Evolutionary conservation across 2,888 invertebrate genomes (phyloP).

Genomic region (Eucriotettix oculatus): DNA sequence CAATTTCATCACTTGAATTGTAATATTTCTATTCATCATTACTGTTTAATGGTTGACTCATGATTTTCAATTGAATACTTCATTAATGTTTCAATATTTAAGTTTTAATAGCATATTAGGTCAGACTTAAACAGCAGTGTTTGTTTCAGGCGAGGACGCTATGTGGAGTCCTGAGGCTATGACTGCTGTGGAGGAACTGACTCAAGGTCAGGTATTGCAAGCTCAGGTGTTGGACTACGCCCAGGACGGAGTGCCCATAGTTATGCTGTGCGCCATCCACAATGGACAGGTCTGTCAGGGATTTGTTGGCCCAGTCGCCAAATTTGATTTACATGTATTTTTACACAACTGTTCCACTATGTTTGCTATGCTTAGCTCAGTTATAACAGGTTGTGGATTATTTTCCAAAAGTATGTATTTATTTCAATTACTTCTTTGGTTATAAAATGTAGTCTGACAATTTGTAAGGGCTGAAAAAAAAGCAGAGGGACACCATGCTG

Average conservation of each 20-base stretch:
- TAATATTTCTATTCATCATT: too few species aligned
- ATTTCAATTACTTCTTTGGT: too few species aligned
- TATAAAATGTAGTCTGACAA: too few species aligned
- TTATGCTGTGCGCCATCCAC: constrained; percentile 62
- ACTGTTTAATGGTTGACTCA: too few species aligned
- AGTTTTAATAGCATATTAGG: not conserved
- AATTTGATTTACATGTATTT: not conserved
- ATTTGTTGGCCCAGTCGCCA: constrained; percentile 8
- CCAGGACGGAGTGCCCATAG: constrained; percentile 59
- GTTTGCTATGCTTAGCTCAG: not conserved
- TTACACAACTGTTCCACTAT: not conserved
- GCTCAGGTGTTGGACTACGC: constrained; percentile 78
- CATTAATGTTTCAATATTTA: not conserved
- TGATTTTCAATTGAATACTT: not conserved
- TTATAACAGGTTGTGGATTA: too few species aligned
- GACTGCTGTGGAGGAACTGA: constrained; percentile 59
- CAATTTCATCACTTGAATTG: too few species aligned
- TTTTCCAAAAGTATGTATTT: too few species aligned
- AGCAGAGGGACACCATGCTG: too few species aligned
- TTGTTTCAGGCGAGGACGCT: constrained; percentile 23
- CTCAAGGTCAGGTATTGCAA: constrained; percentile 67
- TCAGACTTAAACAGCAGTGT: not conserved
- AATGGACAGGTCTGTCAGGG: constrained; percentile 44
- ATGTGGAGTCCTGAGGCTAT: constrained; percentile 62
- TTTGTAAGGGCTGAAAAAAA: too few species aligned